Percentiles rank a stretch among this genome's conserved stretches.
Evolutionary conservation across 2,888 invertebrate genomes (phyloP).

Genomic region (Parasteatoda lunata): DNA sequence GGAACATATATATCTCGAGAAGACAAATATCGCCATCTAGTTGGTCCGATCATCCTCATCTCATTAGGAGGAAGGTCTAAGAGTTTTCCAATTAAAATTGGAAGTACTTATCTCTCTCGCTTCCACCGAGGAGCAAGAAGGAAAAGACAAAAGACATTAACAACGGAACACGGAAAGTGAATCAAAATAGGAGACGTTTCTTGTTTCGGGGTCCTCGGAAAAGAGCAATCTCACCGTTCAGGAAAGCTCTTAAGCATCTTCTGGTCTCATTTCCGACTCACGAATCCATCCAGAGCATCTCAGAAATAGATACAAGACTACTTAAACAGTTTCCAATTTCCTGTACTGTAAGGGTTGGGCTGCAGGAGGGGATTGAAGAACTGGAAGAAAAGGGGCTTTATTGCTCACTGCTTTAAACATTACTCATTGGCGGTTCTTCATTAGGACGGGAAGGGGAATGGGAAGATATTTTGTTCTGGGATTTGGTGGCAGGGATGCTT

Average conservation of each 20-base stretch:
- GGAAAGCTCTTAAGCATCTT: slow-evolving; percentile 13
- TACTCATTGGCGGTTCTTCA: background rate
- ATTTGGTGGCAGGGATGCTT: background rate
- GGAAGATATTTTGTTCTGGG: background rate
- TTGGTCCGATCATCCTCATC: slow-evolving; percentile 14
- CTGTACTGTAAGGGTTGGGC: background rate
- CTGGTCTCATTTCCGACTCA: slow-evolving; percentile 2
- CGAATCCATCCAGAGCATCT: background rate
- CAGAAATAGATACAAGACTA: slow-evolving; percentile 23
- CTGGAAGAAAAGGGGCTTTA: background rate
- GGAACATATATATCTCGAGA: background rate
- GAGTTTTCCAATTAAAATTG: slow-evolving; percentile 52
- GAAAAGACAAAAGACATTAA: slow-evolving; percentile 23
- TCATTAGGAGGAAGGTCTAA: slow-evolving; percentile 35
- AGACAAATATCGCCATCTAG: slow-evolving; percentile 4
- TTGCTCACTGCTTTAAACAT: slow-evolving; percentile 9
- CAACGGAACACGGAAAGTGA: slow-evolving; percentile 42
- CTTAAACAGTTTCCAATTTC: slow-evolving; percentile 40
- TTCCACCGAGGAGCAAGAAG: background rate
- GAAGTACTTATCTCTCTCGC: slow-evolving; percentile 22
- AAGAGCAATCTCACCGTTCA: background rate
- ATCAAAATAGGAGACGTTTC: slow-evolving; percentile 38
- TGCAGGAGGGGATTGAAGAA: background rate
- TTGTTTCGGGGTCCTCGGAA: slow-evolving; percentile 6
- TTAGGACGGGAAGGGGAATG: background rate